These are phyloP conservation scores for Oryzias celebensis DNA, from an alignment of 2,113 vertebrate species.

Conservation along the genomic window DNA sequence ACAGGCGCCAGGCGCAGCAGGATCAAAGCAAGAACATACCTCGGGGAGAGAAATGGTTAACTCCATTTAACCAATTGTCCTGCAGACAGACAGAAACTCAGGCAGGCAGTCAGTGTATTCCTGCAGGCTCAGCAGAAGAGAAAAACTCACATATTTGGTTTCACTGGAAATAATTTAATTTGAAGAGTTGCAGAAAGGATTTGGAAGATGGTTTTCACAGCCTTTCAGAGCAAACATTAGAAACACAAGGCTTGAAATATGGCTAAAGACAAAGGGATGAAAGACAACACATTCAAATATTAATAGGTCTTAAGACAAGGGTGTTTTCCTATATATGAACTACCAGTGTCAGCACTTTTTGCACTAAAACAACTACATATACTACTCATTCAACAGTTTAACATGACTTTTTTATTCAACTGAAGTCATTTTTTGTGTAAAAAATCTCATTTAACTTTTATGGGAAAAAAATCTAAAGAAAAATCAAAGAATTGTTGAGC, in stretches of 20 bases:
- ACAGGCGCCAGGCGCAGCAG: slow-evolving; percentile 75
- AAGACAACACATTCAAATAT: slow-evolving; percentile 49
- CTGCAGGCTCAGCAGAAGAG: slow-evolving; percentile 44
- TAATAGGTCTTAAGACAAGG: slow-evolving; percentile 48
- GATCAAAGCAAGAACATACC: slow-evolving; percentile 73
- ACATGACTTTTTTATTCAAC: neutral
- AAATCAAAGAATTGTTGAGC: no score
- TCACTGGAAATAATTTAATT: slow-evolving; percentile 59
- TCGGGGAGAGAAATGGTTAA: slow-evolving; percentile 70
- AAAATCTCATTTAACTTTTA: neutral
- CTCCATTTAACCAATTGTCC: slow-evolving; percentile 70
- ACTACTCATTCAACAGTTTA: neutral
- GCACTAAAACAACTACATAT: neutral
- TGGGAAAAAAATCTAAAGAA: no score
- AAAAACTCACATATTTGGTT: slow-evolving; percentile 52
- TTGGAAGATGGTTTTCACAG: slow-evolving; percentile 48
- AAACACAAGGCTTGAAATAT: slow-evolving; percentile 57
- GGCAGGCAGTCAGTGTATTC: slow-evolving; percentile 41
- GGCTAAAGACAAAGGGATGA: slow-evolving; percentile 60
- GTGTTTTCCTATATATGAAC: slow-evolving; percentile 49
- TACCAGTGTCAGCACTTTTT: neutral
- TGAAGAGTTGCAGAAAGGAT: slow-evolving; percentile 57
- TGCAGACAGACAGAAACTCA: slow-evolving; percentile 49
- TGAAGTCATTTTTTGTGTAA: neutral
- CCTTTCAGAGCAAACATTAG: slow-evolving; percentile 48